Evolutionary conservation across 1,140 invertebrate species (phyloP).

Genomic region (Chlorops oryzae): DNA sequence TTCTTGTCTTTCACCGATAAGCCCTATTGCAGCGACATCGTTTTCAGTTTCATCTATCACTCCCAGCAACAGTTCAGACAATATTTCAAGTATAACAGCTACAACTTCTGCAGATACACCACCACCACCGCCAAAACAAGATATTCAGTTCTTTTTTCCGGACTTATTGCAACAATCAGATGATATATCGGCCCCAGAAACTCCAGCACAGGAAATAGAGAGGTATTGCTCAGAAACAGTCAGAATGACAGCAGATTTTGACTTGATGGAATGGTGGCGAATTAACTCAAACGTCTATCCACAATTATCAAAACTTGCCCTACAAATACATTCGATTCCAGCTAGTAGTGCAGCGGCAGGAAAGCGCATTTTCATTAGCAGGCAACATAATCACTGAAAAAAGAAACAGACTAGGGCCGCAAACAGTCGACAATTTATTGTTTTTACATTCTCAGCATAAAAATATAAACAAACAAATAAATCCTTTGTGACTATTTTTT

Average conservation of each 20-base stretch:
- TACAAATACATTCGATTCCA: too few relatives aligned
- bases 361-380: too few relatives aligned
- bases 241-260: slow-evolving; percentile 3
- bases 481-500: too few relatives aligned
- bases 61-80: not conserved
- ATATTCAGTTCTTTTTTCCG: slow-evolving; percentile 6
- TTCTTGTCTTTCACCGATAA: not conserved
- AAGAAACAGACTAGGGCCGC: too few relatives aligned
- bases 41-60: not conserved
- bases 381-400: too few relatives aligned
- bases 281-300: too few relatives aligned
- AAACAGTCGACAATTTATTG: too few relatives aligned
- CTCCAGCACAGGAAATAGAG: slow-evolving; percentile 9
- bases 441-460: too few relatives aligned
- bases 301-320: too few relatives aligned
- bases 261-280: not conserved
- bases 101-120: not conserved
- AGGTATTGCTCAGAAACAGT: slow-evolving; percentile 10
- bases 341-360: too few relatives aligned
- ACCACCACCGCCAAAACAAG: not conserved
- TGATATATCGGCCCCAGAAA: not conserved
- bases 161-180: not conserved
- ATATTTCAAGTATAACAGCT: not conserved
- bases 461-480: too few relatives aligned
- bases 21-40: not conserved